Base-by-base conservation (phyloP, 2,113 vertebrate species). In the Gallinago jamesoni region DNA sequence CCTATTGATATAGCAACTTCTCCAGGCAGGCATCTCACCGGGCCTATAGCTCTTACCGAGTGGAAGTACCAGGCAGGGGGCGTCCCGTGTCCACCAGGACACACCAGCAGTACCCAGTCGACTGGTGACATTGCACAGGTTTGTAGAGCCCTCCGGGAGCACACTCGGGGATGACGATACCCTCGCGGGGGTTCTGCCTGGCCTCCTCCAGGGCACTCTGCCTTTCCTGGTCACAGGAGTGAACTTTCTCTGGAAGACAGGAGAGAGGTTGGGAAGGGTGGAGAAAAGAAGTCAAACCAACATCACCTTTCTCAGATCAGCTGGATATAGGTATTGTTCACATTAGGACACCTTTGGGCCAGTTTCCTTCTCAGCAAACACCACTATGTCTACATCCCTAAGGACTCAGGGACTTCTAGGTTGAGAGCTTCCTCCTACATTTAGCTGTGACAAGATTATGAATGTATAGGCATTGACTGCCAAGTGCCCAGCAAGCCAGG, bases 101-200 rank as follows among this genome's bases (percentile, higher is more conserved):
- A 87, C 99, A 99, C 99, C 99, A 99, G 97, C 99, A 99, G 98
- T 99, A 99, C 41, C 99, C 99, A 12, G 99, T 99, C 4, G 99
- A 99, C 96, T 99, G 99, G 98, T 99, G 99, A 96, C 99, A 99
- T 86, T 99, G 99, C 84, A 99, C 99, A 0, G 99, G 98, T 84
- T 99, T 99, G 97, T 99, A 99, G 62, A 99, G 98, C 5, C 99
- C 99, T 47, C 98, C 99, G 0, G 98, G 98, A n/a, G 98, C 99
- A 11, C 99, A 99, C 96, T 99, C 99, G 0, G 99, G 99, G 79
- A 99, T 99, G 95, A 99, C 99, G 28, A 99, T 98, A n/a, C 98
- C 98, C 75, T 99, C 99, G 0, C 98, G 98, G 3, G 99, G 98
- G 77, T 98, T 99, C 96, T 98, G 98, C 87, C 96, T 98, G 78